Conservation (phyloP, 2,888 invertebrate genomes). For the Idaea dimidiata region DNA sequence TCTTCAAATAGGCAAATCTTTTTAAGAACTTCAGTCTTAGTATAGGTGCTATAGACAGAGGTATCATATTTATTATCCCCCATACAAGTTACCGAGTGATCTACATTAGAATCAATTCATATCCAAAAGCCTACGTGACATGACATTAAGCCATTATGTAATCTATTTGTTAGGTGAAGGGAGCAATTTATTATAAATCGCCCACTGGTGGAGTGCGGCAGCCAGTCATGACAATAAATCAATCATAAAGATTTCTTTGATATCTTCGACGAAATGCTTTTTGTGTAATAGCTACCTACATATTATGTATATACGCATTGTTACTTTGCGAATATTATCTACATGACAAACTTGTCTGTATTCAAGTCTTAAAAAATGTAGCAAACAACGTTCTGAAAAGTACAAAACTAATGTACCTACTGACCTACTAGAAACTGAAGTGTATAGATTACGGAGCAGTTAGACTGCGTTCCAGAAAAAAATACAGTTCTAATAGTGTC, state of each 20-base stretch:
- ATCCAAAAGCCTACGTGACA: constrained; percentile 58
- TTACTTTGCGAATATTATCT: not conserved
- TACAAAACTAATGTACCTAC: too few species aligned
- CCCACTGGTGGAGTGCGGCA: constrained; percentile 28
- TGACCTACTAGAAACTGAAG: not conserved
- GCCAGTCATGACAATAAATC: constrained; percentile 14
- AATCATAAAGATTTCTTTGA: not conserved
- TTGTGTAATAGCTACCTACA: not conserved
- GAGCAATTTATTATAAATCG: constrained; percentile 29
- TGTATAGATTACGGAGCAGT: constrained; percentile 14
- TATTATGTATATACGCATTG: not conserved
- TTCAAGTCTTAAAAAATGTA: too few species aligned
- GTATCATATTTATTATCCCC: constrained; percentile 4
- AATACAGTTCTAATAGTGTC: constrained; percentile 40
- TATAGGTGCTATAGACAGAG: not conserved
- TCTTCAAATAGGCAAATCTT: not conserved
- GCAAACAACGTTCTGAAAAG: too few species aligned
- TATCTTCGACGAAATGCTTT: not conserved
- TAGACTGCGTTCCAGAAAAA: constrained; percentile 33
- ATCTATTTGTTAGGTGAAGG: constrained; percentile 35
- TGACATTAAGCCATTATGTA: constrained; percentile 33
- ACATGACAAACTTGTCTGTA: not conserved
- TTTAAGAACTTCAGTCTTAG: not conserved
- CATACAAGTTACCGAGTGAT: constrained; percentile 39
- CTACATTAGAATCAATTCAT: constrained; percentile 46